Evolutionary conservation across 2,113 vertebrate genomes (phyloP).

Genomic region (Cebidichthys violaceus): DNA sequence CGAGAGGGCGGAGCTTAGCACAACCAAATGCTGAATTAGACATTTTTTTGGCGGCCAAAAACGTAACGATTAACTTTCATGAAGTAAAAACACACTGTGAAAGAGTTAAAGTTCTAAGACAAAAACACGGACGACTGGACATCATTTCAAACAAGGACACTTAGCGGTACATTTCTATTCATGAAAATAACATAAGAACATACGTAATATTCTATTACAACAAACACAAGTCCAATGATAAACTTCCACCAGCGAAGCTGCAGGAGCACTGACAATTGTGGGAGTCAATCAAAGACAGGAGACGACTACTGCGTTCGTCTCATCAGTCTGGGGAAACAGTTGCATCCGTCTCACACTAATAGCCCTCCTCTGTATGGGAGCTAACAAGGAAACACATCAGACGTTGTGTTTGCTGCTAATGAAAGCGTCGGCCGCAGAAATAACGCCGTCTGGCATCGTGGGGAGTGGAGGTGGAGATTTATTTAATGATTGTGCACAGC

Average conservation of each 20-base stretch:
- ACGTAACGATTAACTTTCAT: not conserved
- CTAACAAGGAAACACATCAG: constrained; percentile 27
- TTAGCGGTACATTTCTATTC: not conserved
- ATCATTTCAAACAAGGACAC: not conserved
- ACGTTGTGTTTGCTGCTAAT: constrained; percentile 30
- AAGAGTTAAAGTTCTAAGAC: no score
- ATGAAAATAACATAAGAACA: not conserved
- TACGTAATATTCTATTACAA: constrained; percentile 12
- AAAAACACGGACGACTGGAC: no score
- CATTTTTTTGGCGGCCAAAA: not conserved
- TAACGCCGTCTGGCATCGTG: not conserved
- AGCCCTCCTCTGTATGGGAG: constrained; percentile 1
- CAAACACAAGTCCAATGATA: constrained; percentile 40
- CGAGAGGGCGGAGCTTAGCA: not conserved
- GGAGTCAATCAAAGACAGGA: constrained; percentile 51
- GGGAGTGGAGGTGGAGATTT: constrained; percentile 26
- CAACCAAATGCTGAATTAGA: not conserved
- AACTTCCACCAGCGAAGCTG: constrained; percentile 3
- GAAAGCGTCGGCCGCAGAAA: constrained; percentile 51
- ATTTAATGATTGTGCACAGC: constrained; percentile 47
- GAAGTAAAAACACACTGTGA: no score
- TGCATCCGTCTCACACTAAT: constrained; percentile 39
- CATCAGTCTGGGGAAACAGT: constrained; percentile 20
- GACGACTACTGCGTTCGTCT: constrained; percentile 6
- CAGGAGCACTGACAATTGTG: constrained; percentile 1